Conservation (phyloP, 2,113 vertebrate species). For the Paramisgurnus dabryanus region DNA sequence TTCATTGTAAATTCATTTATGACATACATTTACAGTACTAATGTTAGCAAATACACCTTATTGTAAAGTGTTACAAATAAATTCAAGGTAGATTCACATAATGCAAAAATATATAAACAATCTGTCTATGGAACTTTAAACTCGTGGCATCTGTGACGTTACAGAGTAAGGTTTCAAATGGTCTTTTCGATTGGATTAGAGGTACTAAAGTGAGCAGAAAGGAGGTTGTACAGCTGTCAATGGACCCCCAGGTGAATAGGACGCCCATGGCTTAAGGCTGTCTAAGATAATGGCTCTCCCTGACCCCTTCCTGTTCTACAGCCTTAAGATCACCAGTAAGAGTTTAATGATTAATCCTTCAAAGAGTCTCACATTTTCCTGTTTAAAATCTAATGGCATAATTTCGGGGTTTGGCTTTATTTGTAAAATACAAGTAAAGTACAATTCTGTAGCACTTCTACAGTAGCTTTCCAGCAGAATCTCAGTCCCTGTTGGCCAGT, state of each 20-base stretch:
- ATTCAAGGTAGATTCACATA: background rate
- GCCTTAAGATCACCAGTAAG: slow-evolving; percentile 50
- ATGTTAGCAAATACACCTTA: no score
- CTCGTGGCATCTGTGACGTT: slow-evolving; percentile 27
- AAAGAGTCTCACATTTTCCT: slow-evolving; percentile 34
- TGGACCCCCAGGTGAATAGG: slow-evolving; percentile 55
- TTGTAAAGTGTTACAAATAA: no score
- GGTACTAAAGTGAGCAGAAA: slow-evolving; percentile 36
- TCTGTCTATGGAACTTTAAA: slow-evolving; percentile 20
- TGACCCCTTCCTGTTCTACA: slow-evolving; percentile 49
- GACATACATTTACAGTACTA: no score
- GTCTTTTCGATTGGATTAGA: slow-evolving; percentile 58
- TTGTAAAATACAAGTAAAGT: no score
- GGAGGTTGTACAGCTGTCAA: slow-evolving; percentile 57
- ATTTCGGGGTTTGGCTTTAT: slow-evolving; percentile 34
- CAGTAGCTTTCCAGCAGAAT: background rate
- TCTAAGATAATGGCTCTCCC: slow-evolving; percentile 52
- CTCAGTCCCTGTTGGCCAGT: background rate
- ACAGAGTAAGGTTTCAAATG: slow-evolving; percentile 53
- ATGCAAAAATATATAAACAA: slow-evolving; percentile 13
- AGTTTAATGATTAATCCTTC: slow-evolving; percentile 55
- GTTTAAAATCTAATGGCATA: slow-evolving; percentile 1
- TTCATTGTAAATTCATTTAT: no score
- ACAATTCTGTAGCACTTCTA: background rate
- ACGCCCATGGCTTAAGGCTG: slow-evolving; percentile 60